These are phyloP conservation scores for Macroglossus sobrinus DNA, from an alignment of 2,113 vertebrate genomes.

Conservation along the genomic window DNA sequence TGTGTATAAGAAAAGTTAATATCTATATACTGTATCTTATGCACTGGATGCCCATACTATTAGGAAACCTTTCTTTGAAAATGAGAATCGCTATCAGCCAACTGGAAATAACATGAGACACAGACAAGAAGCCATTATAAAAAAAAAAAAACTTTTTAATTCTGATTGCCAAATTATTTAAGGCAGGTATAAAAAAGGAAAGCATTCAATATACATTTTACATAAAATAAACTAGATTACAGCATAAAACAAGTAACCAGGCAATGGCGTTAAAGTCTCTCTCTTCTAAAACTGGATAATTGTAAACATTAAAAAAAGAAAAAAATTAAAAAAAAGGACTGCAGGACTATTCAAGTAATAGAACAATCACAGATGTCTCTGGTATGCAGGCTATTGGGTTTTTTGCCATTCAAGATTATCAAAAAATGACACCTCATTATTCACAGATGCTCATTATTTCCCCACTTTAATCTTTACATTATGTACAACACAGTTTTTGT, in stretches of 20 bases:
- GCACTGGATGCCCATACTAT: neutral
- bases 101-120: slow-evolving; percentile 66
- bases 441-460: slow-evolving; percentile 93
- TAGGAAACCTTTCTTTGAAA: neutral
- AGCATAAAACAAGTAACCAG: slow-evolving; percentile 93
- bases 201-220: slow-evolving; percentile 93
- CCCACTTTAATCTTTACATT: slow-evolving; percentile 94
- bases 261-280: slow-evolving; percentile 92
- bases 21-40: neutral
- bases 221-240: slow-evolving; percentile 93
- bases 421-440: slow-evolving; percentile 90
- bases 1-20: neutral
- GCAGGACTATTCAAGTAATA: slow-evolving; percentile 98
- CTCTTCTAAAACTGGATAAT: slow-evolving; percentile 91
- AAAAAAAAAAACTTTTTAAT: slow-evolving; percentile 92
- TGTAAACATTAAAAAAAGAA: slow-evolving; percentile 94
- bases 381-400: slow-evolving; percentile 89
- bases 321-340: slow-evolving; percentile 79
- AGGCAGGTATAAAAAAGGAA: slow-evolving; percentile 99
- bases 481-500: slow-evolving; percentile 96
- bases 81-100: slow-evolving; percentile 9
- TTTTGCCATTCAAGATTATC: slow-evolving; percentile 90
- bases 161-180: slow-evolving; percentile 99
- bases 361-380: slow-evolving; percentile 94
- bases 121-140: slow-evolving; percentile 82